phyloP scores from a whole-genome alignment of 1,140 invertebrate species.

The Drosophila novamexicana region DNA sequence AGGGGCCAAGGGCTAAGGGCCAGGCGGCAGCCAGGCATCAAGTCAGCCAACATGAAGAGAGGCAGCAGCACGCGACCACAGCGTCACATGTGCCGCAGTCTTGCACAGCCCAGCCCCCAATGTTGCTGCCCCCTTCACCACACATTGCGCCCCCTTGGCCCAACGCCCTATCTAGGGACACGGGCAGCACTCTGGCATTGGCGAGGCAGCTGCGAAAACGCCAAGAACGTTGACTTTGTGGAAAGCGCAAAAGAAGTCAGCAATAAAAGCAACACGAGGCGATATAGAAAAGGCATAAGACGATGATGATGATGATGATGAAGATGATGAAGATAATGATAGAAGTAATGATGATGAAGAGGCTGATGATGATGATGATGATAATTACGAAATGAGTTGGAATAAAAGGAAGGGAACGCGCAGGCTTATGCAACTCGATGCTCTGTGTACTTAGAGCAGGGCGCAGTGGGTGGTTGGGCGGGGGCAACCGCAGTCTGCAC shows the following conservation, averaged over 20 bases:
- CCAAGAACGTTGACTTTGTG: slow-evolving; percentile 79
- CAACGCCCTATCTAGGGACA: too few relatives aligned
- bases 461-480: background rate
- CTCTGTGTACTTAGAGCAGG: slow-evolving; percentile 12
- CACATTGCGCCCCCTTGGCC: background rate
- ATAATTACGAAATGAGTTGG: slow-evolving; percentile 3
- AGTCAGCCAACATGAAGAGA: slow-evolving; percentile 16
- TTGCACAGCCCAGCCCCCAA: slow-evolving; percentile 25
- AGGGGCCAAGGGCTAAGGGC: slow-evolving; percentile 22
- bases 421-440: slow-evolving; percentile 63
- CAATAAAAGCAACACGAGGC: slow-evolving; percentile 43
- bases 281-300: slow-evolving; percentile 42
- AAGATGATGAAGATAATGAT: slow-evolving; percentile 34
- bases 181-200: background rate
- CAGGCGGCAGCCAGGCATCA: slow-evolving; percentile 29
- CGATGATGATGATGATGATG: slow-evolving; percentile 39
- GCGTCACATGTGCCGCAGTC: slow-evolving; percentile 79
- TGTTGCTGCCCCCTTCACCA: background rate
- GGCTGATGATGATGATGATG: background rate
- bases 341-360: background rate
- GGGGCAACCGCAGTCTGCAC: slow-evolving; percentile 49
- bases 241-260: slow-evolving; percentile 65
- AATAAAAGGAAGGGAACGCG: background rate
- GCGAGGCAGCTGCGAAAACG: slow-evolving; percentile 75
- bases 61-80: slow-evolving; percentile 78